Evolutionary conservation across 2,113 vertebrate genomes (phyloP), one percentile per base, ranked within the genome.

Genomic region (Callionymus lyra): DNA sequence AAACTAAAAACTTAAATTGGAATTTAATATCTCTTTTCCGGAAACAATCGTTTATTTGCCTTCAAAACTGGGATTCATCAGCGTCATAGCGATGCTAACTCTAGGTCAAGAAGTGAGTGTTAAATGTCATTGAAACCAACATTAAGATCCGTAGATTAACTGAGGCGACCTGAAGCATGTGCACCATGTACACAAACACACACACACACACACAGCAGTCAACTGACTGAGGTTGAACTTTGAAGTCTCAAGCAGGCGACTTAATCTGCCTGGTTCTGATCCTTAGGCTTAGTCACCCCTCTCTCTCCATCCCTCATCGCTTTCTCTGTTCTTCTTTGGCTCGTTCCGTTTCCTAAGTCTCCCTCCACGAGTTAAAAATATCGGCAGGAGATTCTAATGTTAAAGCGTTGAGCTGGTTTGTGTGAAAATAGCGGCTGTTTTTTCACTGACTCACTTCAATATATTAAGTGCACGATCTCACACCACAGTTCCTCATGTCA

Each of bases 251-350:
- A 83, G 79, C 75, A 52, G 73, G 63, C 47, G 49, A 75, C 53
- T 76, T 85, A 83, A 84, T 82, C 79, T 77, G 63, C 61, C 66
- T 70, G 63, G 70, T 63, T 47, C 65, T 82, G 79, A 84, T 85
- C 81, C 76, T 14, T 31, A 12, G 67, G 75, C 82, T 85, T 84
- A 83, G 68, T 37, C 43, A 39, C 68, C 59, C 50, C 68, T 34
- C 49, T 43, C 47, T 12, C 56, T 32, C 64, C 31, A 21, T 60
- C 57, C 12, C 39, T 56, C 36, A 16, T 51, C 42, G 4, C 21
- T 13, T 40, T 6, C 4, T 10, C 14, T 42, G 10, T 48, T 49
- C 46, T 64, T 55, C 58, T 46, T 36, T 33, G 58, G 58, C 45
- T 56, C 11, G 4, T 51, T 9, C 43, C 12, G 21, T 43, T 53